Percentiles rank a stretch among this genome's conserved stretches.
Evolutionary conservation across 1,140 invertebrate species (phyloP).

Genomic region (Thrips palmi): DNA sequence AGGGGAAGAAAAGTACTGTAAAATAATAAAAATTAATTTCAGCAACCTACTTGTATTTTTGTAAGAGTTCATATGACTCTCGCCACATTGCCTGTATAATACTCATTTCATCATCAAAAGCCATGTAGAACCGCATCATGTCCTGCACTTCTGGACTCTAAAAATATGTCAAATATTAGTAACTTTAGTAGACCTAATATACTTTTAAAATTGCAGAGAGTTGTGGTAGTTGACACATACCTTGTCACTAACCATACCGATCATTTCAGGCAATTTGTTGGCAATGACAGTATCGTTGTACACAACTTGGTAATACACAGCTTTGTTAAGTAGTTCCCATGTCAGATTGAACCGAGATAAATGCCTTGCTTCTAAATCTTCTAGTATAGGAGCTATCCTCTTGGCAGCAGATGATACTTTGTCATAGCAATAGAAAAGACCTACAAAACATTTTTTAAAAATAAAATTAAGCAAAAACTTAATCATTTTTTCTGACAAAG

Average conservation of each 20-base stretch:
- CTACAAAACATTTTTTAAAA: slow-evolving; percentile 17
- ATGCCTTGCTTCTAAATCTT: slow-evolving; percentile 33
- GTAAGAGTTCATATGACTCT: slow-evolving; percentile 36
- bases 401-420: slow-evolving; percentile 34
- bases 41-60: slow-evolving; percentile 32
- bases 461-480: background rate
- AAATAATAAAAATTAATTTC: background rate
- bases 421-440: slow-evolving; percentile 38
- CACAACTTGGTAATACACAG: slow-evolving; percentile 39
- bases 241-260: slow-evolving; percentile 29
- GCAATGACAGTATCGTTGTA: slow-evolving; percentile 40
- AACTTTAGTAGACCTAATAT: no score
- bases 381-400: slow-evolving; percentile 32
- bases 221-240: no score
- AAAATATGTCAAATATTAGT: no score
- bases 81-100: slow-evolving; percentile 34
- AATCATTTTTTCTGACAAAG: background rate
- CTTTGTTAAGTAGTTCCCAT: slow-evolving; percentile 42
- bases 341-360: slow-evolving; percentile 36
- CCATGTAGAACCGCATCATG: no score
- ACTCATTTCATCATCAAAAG: slow-evolving; percentile 43
- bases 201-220: no score
- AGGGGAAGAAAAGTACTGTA: slow-evolving; percentile 6
- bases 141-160: no score
- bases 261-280: slow-evolving; percentile 32